Conservation (phyloP, 2,797 vertebrate genomes). For the Hydrocynus forskahlii region DNA sequence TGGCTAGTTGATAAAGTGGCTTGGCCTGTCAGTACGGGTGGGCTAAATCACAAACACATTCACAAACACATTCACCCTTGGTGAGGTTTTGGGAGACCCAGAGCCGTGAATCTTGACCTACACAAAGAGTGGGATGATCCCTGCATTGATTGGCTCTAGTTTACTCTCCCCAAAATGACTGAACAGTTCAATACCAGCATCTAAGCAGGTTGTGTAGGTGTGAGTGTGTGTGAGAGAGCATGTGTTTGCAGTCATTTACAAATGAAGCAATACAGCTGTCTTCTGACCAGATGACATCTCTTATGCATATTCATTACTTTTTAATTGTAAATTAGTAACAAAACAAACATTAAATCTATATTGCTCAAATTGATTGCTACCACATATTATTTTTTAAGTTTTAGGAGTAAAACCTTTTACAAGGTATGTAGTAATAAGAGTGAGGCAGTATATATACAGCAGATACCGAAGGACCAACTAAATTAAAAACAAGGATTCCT, state of each 20-base stretch:
- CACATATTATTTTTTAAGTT: too few species aligned
- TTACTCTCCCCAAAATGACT: conserved; percentile 47
- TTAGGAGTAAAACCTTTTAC: too few species aligned
- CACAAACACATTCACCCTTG: conserved; percentile 35
- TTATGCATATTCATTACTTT: neutral
- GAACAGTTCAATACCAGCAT: conserved; percentile 39
- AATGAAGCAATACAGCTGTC: neutral
- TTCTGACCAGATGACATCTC: neutral
- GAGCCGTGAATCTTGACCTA: conserved; percentile 65
- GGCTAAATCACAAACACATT: conserved; percentile 62
- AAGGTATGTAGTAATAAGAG: too few species aligned
- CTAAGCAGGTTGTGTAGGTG: conserved; percentile 41
- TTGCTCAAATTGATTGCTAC: too few species aligned
- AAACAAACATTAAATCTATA: too few species aligned
- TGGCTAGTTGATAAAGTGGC: conserved; percentile 67
- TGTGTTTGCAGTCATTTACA: conserved; percentile 33
- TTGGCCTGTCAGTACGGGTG: conserved; percentile 42
- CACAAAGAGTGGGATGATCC: conserved; percentile 64
- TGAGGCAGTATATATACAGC: too few species aligned
- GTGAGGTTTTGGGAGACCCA: conserved; percentile 70
- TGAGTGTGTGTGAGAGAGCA: conserved; percentile 48
- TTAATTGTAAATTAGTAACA: neutral
- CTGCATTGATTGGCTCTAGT: conserved; percentile 59
- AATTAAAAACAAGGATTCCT: too few species aligned
- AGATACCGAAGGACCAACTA: too few species aligned